phyloP scores from a whole-genome alignment of 1,140 invertebrate genomes.

The Zaprionus tsacasi region DNA sequence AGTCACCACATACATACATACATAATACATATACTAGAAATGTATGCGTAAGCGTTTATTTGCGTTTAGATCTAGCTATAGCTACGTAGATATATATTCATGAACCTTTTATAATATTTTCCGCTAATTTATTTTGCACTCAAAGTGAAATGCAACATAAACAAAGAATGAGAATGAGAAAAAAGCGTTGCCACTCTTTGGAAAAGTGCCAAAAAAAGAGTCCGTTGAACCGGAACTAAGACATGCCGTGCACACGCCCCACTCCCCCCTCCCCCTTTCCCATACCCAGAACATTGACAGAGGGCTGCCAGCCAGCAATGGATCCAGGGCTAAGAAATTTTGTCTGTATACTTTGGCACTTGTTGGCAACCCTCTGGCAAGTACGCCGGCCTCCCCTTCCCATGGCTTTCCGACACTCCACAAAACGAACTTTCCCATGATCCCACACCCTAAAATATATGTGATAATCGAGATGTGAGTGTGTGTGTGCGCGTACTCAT shows the following conservation, averaged over 20 bases:
- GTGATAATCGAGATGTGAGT: background rate
- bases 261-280: too few relatives aligned
- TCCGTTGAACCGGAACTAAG: conserved; percentile 57
- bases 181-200: background rate
- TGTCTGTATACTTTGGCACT: conserved; percentile 30
- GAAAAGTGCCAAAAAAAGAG: conserved; percentile 11
- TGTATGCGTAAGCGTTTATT: background rate
- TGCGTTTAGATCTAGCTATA: background rate
- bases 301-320: background rate
- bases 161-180: conserved; percentile 40
- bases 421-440: background rate
- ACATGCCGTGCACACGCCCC: background rate
- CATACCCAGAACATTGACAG: background rate
- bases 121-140: conserved; percentile 51
- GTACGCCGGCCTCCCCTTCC: background rate
- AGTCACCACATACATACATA: background rate
- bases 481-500: background rate
- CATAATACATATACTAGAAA: conserved; percentile 10
- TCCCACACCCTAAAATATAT: background rate
- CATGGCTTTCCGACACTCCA: background rate
- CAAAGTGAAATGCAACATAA: conserved; percentile 43
- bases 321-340: conserved; percentile 16
- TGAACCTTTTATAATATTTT: background rate
- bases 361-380: conserved; percentile 26
- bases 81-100: background rate